phyloP scores from a whole-genome alignment of 2,888 invertebrate species.

The Xylophagus ater region DNA sequence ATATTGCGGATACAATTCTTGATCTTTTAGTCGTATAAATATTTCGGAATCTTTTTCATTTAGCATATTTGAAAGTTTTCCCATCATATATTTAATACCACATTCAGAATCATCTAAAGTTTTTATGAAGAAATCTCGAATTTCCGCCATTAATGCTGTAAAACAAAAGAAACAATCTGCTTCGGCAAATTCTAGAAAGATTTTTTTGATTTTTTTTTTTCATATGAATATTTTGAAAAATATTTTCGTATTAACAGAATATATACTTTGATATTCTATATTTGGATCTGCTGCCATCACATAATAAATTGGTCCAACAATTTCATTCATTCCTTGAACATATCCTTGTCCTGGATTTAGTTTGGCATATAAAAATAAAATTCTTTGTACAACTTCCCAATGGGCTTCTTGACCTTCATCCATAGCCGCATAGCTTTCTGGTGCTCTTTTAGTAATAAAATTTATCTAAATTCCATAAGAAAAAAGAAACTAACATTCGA shows the following conservation, averaged over 20 bases:
- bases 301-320: slow-evolving; percentile 96
- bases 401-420: slow-evolving; percentile 89
- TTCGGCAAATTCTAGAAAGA: slow-evolving; percentile 71
- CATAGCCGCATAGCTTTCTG: slow-evolving; percentile 71
- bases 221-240: not conserved
- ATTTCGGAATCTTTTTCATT: slow-evolving; percentile 65
- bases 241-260: slow-evolving; percentile 1
- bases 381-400: slow-evolving; percentile 97
- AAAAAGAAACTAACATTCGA: too few species aligned
- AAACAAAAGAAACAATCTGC: slow-evolving; percentile 98
- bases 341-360: slow-evolving; percentile 95
- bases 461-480: slow-evolving; percentile 43
- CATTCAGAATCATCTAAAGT: slow-evolving; percentile 86
- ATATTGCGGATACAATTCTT: slow-evolving; percentile 88
- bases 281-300: slow-evolving; percentile 88
- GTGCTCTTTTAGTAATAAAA: slow-evolving; percentile 61
- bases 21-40: slow-evolving; percentile 63
- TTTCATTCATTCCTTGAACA: slow-evolving; percentile 99
- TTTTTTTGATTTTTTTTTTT: too few species aligned
- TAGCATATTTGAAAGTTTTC: slow-evolving; percentile 61
- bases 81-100: slow-evolving; percentile 88
- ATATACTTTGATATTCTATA: slow-evolving; percentile 59
- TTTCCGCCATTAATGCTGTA: slow-evolving; percentile 95
- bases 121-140: slow-evolving; percentile 94
- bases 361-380: slow-evolving; percentile 95